These are phyloP conservation scores for Pygoscelis adeliae DNA, from an alignment of 2,113 vertebrate genomes.

Conservation along the genomic window DNA sequence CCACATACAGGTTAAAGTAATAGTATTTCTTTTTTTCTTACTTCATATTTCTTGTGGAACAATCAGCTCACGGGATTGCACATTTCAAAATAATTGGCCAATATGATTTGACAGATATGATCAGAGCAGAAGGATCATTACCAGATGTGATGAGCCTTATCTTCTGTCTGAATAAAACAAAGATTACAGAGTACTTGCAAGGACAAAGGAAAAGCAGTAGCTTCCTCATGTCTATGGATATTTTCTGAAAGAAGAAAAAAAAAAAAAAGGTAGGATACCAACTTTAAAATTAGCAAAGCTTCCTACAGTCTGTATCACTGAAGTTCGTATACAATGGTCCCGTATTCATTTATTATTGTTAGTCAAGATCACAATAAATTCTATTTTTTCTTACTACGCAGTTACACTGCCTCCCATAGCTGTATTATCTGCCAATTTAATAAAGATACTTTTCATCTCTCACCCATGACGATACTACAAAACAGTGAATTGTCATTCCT, in stretches of 20 bases:
- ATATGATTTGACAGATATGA: background rate
- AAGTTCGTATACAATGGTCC: background rate
- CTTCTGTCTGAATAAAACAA: background rate
- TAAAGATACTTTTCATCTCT: background rate
- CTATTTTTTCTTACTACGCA: accelerated
- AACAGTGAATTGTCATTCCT: background rate
- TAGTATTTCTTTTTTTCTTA: background rate
- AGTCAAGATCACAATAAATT: background rate
- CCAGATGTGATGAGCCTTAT: background rate
- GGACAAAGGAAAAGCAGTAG: background rate
- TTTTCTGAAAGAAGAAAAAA: background rate
- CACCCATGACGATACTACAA: background rate
- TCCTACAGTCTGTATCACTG: background rate
- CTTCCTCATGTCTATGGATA: background rate
- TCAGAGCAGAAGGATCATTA: background rate
- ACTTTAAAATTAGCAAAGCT: background rate
- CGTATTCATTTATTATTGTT: background rate
- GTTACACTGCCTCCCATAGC: background rate
- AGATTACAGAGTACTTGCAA: background rate
- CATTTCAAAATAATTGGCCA: background rate
- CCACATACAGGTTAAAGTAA: background rate
- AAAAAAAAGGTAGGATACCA: background rate
- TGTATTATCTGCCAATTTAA: background rate
- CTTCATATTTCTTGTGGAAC: background rate
- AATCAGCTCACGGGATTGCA: background rate